These are phyloP conservation scores for Nymphalis c-album DNA, from an alignment of 2,888 invertebrate species.

Conservation along the genomic window DNA sequence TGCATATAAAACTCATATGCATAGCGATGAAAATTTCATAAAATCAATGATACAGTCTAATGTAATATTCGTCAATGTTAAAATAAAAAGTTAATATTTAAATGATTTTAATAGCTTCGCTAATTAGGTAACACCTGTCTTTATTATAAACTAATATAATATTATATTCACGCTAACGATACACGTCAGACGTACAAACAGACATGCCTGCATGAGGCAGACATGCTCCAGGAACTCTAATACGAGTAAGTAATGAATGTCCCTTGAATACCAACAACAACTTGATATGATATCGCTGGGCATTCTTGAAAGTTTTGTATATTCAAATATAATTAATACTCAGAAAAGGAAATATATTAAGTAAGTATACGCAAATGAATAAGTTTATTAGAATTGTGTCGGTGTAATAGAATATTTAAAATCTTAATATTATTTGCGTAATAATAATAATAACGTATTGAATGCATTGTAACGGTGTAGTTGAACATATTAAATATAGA, in stretches of 20 bases:
- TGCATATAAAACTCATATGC: too few relatives aligned
- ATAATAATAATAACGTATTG: too few relatives aligned
- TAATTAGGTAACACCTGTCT: not conserved
- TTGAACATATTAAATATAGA: too few relatives aligned
- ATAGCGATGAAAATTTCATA: too few relatives aligned
- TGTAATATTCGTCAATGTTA: too few relatives aligned
- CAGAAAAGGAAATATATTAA: constrained; percentile 9
- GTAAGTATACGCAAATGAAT: not conserved
- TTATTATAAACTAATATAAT: constrained; percentile 6
- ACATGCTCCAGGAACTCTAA: constrained; percentile 27
- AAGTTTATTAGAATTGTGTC: not conserved
- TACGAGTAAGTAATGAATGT: constrained; percentile 29
- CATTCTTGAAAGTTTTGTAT: constrained; percentile 30
- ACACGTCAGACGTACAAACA: constrained; percentile 20
- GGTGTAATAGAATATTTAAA: too few relatives aligned
- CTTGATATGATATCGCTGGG: constrained; percentile 19
- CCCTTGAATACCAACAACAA: constrained; percentile 33
- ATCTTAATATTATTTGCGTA: too few relatives aligned
- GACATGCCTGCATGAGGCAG: constrained; percentile 18
- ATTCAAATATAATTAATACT: constrained; percentile 25
- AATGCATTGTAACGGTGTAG: too few relatives aligned
- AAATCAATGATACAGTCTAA: too few relatives aligned
- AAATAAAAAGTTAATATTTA: too few relatives aligned
- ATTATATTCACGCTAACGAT: constrained; percentile 19
- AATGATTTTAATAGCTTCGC: too few relatives aligned